phyloP scores from a whole-genome alignment of 2,888 invertebrate species.

The Mellilla xanthometata region DNA sequence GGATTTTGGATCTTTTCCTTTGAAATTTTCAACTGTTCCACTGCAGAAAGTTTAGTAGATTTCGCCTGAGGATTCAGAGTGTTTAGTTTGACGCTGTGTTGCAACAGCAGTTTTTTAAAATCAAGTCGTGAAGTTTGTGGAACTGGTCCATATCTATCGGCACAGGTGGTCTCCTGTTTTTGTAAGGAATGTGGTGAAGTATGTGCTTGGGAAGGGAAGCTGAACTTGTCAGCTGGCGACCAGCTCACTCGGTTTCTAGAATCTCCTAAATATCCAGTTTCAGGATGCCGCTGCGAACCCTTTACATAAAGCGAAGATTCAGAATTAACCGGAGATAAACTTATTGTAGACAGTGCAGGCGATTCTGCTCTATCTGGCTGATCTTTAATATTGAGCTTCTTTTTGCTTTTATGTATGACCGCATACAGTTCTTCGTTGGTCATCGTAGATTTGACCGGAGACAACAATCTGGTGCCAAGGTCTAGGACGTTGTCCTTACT shows the following conservation, averaged over 20 bases:
- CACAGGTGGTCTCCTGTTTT: conserved; percentile 77
- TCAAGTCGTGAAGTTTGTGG: conserved; percentile 91
- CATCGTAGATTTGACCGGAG: conserved; percentile 88
- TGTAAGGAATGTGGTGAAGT: conserved; percentile 42
- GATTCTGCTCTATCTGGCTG: conserved; percentile 74
- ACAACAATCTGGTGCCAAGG: conserved; percentile 78
- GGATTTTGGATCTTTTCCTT: conserved; percentile 75
- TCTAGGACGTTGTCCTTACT: conserved; percentile 75
- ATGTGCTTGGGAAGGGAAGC: conserved; percentile 46
- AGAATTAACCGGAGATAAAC: conserved; percentile 77
- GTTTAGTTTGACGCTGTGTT: conserved; percentile 87
- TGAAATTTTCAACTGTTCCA: conserved; percentile 89
- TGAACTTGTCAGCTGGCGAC: conserved; percentile 80
- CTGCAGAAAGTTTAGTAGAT: conserved; percentile 87
- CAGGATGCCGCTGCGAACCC: conserved; percentile 76
- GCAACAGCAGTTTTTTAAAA: conserved; percentile 90
- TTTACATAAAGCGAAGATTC: conserved; percentile 70
- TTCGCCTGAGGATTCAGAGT: conserved; percentile 80
- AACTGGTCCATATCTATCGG: conserved; percentile 84
- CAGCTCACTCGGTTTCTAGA: conserved; percentile 84
- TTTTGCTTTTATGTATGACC: conserved; percentile 90
- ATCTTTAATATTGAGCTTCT: conserved; percentile 86
- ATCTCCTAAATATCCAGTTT: conserved; percentile 84
- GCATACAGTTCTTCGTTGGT: conserved; percentile 90
- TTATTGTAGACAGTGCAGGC: conserved; percentile 67